Evolutionary conservation across 2,888 invertebrate species (phyloP).

Genomic region (Tipula confusa): DNA sequence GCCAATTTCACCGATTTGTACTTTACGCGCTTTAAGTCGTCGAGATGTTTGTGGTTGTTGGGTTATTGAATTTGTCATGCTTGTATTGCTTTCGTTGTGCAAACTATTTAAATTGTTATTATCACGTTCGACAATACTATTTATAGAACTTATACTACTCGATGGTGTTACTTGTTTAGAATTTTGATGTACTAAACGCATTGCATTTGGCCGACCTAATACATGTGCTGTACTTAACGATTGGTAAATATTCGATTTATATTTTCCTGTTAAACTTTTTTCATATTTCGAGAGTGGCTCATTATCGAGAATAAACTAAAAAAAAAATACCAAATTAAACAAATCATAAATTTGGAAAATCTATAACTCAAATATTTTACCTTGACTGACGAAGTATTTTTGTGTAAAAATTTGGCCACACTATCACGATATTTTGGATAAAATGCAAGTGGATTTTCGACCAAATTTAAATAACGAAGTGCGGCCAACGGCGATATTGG

Average conservation of each 20-base stretch:
- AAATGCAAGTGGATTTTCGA: conserved; percentile 60
- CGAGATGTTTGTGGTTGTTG: conserved; percentile 36
- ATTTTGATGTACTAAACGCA: conserved; percentile 30
- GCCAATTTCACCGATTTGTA: conserved; percentile 49
- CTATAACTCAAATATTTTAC: conserved; percentile 38
- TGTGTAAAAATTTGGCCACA: conserved; percentile 55
- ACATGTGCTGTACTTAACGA: conserved; percentile 15
- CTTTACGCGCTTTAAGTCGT: conserved; percentile 47
- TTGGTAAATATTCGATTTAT: conserved; percentile 40
- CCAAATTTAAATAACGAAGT: conserved; percentile 54
- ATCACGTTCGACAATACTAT: conserved; percentile 37
- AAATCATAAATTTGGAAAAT: conserved; percentile 29
- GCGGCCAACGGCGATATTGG: conserved; percentile 55
- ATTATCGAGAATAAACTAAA: conserved; percentile 56
- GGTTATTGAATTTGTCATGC: conserved; percentile 31
- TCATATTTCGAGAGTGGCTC: conserved; percentile 54
- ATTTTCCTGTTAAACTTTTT: conserved; percentile 50
- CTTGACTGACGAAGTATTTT: conserved; percentile 52
- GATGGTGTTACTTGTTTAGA: conserved; percentile 40
- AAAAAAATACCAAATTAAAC: too few relatives aligned
- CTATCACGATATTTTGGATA: conserved; percentile 57
- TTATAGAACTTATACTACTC: conserved; percentile 45
- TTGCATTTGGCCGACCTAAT: background rate
- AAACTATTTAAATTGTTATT: background rate
- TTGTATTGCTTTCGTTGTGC: background rate